Conservation (phyloP, 2,888 invertebrate genomes). For the Rhagonycha fulva region DNA sequence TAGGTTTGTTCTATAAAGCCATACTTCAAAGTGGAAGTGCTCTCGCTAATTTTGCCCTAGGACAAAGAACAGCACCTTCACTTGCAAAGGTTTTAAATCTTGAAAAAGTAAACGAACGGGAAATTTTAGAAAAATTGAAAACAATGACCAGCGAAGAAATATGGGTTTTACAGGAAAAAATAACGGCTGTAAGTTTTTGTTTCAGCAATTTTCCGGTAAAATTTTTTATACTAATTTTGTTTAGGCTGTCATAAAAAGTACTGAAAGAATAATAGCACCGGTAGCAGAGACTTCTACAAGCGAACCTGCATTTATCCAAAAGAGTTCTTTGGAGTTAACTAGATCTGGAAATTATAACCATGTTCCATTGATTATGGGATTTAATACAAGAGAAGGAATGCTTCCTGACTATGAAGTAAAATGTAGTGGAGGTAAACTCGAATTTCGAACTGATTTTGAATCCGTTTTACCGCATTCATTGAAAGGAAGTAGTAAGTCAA, state of each 20-base stretch:
- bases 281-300: constrained; percentile 34
- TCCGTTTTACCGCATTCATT: constrained; percentile 32
- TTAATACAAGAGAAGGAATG: constrained; percentile 41
- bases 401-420: constrained; percentile 32
- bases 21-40: constrained; percentile 48
- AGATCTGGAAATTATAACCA: constrained; percentile 36
- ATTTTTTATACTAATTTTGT: neutral
- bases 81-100: constrained; percentile 44
- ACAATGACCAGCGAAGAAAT: constrained; percentile 37
- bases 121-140: constrained; percentile 40
- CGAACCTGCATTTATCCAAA: constrained; percentile 36
- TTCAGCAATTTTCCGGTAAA: neutral
- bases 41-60: constrained; percentile 41
- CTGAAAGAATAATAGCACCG: constrained; percentile 26
- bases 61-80: constrained; percentile 44
- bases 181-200: constrained; percentile 38
- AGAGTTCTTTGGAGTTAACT: constrained; percentile 39
- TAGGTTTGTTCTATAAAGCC: constrained; percentile 48
- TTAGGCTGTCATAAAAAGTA: neutral
- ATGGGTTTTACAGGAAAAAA: constrained; percentile 36
- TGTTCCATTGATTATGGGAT: constrained; percentile 43
- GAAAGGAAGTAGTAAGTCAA: constrained; percentile 27
- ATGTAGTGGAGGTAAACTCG: constrained; percentile 21
- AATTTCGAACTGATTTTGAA: constrained; percentile 31
- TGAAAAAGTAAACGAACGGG: constrained; percentile 42